Base-by-base conservation (phyloP, 2,888 invertebrate species). In the Chaetogeoica ovagalla region DNA sequence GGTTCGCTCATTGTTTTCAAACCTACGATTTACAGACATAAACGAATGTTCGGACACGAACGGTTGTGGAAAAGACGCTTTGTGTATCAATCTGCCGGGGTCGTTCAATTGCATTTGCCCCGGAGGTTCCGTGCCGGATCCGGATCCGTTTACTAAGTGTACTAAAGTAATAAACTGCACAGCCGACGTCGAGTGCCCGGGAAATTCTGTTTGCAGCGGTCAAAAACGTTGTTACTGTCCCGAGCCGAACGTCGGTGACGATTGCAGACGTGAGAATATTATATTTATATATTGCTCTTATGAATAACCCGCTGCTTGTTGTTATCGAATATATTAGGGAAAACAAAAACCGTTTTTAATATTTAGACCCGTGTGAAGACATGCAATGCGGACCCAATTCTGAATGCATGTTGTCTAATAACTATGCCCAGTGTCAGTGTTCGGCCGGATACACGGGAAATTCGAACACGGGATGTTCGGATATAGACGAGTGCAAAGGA, bases 231-330 rank as follows among this genome's bases (percentile, higher is more conserved):
- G 96, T 85, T 86, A 94, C 59, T 96, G 96, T 84, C 96, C 95
- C 4, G 94, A 94, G 85, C 96, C 96, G 0, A 96, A 96, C 85
- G 89, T 94, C 84, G 96, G 96, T 84, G 94, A 95, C 84, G 94
- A 95, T 85, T 96, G 96, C 85, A 90, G 95, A 87, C 96, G 94
- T 94, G 89, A 91, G 93, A 89, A 84, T n/a, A 57, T 39, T 8
- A 48, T 15, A 19, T 37, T 39, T 8, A 48, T 15, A 19, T 37
- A 59, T 37, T 17, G 3, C 43, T 13, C 13, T 11, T 11, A 5
- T 15, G 13, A 30, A 4, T 2, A 11, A 3, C 17, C 57, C 23
- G n/a, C 30, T 23, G 8, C 1, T 19, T 11, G 43, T 9, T 43
- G 6, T 43, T 9, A 43, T 43, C 43, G 6, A 43, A 43, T 9